These are phyloP conservation scores for Chloroceryle aenea DNA, from an alignment of 2,113 vertebrate genomes.

Conservation along the genomic window DNA sequence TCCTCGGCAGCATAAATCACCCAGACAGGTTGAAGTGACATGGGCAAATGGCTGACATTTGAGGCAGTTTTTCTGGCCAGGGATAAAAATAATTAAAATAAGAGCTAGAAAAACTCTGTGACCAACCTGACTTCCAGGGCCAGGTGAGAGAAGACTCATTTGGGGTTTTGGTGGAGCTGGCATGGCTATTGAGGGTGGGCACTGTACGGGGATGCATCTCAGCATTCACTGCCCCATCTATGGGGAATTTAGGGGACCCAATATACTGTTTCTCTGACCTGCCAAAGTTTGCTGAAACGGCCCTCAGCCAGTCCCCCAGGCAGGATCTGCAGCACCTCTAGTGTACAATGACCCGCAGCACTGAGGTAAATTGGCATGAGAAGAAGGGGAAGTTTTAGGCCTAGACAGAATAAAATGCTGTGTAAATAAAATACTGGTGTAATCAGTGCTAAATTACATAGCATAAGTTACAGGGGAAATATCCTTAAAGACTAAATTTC, in stretches of 20 bases:
- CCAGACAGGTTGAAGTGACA: neutral
- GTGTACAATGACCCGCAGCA: accelerated
- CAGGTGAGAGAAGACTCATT: accelerated
- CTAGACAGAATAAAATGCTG: neutral
- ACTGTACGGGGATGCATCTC: neutral
- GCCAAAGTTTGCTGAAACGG: neutral
- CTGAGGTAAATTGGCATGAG: neutral
- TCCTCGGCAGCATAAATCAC: neutral
- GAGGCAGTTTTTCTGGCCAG: neutral
- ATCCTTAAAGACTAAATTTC: constrained; percentile 10
- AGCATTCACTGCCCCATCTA: neutral
- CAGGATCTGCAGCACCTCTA: neutral
- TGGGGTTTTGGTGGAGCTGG: neutral
- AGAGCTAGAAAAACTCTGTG: neutral
- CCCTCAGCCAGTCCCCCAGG: neutral
- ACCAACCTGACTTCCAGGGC: neutral
- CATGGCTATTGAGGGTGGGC: neutral
- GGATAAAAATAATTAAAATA: neutral
- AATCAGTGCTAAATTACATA: constrained; percentile 16
- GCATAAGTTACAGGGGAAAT: constrained; percentile 10
- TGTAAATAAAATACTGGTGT: neutral
- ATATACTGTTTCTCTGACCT: accelerated
- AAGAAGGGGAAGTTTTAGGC: neutral
- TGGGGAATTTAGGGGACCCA: neutral
- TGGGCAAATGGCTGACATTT: neutral